Evolutionary conservation across 2,113 vertebrate genomes (phyloP).

Genomic region (Eulacestoma nigropectus): DNA sequence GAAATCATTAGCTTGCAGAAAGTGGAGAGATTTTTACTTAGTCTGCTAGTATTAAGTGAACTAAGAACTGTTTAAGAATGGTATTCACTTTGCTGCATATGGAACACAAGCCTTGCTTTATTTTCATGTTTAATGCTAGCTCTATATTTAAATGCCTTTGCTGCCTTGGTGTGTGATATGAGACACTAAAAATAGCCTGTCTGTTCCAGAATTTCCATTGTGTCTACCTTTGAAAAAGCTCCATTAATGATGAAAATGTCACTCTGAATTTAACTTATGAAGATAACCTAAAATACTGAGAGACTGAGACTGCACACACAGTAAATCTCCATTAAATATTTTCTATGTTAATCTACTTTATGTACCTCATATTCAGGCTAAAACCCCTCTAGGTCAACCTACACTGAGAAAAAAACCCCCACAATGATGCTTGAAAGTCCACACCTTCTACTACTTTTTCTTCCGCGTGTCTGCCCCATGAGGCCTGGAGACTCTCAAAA

Average conservation of each 20-base stretch:
- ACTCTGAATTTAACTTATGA: not conserved
- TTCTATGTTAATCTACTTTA: not conserved
- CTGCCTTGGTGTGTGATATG: not conserved
- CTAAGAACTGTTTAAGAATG: not conserved
- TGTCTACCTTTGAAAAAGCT: constrained; percentile 17
- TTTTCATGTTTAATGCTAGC: constrained; percentile 19
- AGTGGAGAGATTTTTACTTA: not conserved
- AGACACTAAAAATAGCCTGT: not conserved
- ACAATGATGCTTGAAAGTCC: not conserved
- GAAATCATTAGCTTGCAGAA: not conserved
- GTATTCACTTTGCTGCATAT: not conserved
- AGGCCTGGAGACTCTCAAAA: not conserved
- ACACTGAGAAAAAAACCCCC: not conserved
- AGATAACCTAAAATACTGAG: not conserved
- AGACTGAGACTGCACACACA: not conserved
- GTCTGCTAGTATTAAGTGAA: not conserved
- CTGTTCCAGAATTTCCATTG: not conserved
- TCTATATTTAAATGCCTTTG: constrained; percentile 23
- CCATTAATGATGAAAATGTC: not conserved
- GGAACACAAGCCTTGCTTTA: constrained; percentile 43
- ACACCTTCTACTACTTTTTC: not conserved
- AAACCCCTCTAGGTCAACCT: not conserved
- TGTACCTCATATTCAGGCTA: not conserved
- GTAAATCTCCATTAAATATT: not conserved
- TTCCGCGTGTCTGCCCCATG: not conserved